These are phyloP conservation scores for Pocillopora verrucosa DNA, from an alignment of 64 coral and sea anemone species.

Conservation along the genomic window DNA sequence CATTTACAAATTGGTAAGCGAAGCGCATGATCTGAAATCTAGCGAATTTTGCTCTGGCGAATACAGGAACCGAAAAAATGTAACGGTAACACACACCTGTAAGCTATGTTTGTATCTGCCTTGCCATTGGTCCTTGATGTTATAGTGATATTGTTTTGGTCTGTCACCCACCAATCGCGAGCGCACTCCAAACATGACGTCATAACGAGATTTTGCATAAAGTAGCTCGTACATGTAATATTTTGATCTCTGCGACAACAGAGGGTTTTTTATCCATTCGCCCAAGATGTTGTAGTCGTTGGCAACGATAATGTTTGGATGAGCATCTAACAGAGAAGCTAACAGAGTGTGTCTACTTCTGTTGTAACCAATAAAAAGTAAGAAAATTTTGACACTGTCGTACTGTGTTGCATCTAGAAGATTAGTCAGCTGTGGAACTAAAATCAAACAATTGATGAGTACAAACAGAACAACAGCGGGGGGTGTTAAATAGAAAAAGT, in stretches of 20 bases:
- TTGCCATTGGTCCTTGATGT: constrained; percentile 27
- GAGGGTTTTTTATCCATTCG: constrained; percentile 17
- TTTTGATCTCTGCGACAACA: neutral
- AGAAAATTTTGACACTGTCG: constrained; percentile 24
- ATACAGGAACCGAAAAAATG: neutral
- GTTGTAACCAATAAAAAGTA: constrained; percentile 30
- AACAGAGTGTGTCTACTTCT: constrained; percentile 14
- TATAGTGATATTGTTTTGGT: neutral
- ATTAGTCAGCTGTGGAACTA: neutral
- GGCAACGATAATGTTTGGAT: constrained; percentile 28
- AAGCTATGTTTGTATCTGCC: constrained; percentile 1
- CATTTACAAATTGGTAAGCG: too few species aligned
- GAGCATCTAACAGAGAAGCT: constrained; percentile 29
- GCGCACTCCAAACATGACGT: constrained; percentile 15
- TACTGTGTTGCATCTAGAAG: neutral
- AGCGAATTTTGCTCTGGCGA: too few species aligned
- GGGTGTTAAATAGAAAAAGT: too few species aligned
- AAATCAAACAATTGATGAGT: neutral
- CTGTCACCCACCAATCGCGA: neutral
- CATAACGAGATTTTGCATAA: constrained; percentile 18
- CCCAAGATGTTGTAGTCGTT: constrained; percentile 29
- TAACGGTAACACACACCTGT: neutral
- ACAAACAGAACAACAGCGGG: neutral
- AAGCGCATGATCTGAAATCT: too few species aligned
- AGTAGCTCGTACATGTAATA: constrained; percentile 31